A percentile compares a stretch with the other conserved stretches of the same genome.
phyloP scores from a whole-genome alignment of 2,113 vertebrate species.

The Sardina pilchardus region DNA sequence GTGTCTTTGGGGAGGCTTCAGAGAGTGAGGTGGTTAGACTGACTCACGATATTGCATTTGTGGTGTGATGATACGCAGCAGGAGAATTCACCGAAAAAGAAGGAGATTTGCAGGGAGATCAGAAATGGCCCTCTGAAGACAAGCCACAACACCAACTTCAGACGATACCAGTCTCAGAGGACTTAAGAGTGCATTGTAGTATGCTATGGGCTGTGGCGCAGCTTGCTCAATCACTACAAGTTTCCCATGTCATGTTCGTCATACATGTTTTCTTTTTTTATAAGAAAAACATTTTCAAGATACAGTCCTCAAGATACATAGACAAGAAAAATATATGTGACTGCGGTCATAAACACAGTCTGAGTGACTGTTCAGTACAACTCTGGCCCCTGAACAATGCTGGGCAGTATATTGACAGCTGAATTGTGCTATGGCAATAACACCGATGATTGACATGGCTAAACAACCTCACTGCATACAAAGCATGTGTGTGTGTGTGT shows the following conservation, averaged over 20 bases:
- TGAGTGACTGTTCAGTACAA: background rate
- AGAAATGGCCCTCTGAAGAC: constrained; percentile 17
- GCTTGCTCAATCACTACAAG: background rate
- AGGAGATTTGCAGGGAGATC: constrained; percentile 20
- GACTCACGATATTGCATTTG: constrained; percentile 42
- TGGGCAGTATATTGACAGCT: background rate
- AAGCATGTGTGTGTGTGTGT: background rate
- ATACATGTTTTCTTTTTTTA: background rate
- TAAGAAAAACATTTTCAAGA: too few relatives aligned
- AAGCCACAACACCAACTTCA: constrained; percentile 12
- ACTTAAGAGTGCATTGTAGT: background rate
- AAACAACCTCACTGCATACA: background rate
- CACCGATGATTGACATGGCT: background rate
- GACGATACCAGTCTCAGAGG: background rate
- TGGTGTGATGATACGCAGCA: constrained; percentile 40
- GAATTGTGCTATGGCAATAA: background rate
- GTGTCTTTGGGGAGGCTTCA: constrained; percentile 20
- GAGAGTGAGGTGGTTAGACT: constrained; percentile 31
- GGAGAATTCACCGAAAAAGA: constrained; percentile 37
- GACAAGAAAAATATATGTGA: background rate
- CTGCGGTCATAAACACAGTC: background rate
- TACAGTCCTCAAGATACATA: too few relatives aligned
- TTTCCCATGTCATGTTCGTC: background rate
- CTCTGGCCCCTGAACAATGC: background rate
- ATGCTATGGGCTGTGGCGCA: background rate